Percentiles rank a stretch among this genome's conserved stretches.
These are phyloP conservation scores for Engraulis encrasicolus DNA, from an alignment of 2,113 vertebrate genomes.

Conservation along the genomic window DNA sequence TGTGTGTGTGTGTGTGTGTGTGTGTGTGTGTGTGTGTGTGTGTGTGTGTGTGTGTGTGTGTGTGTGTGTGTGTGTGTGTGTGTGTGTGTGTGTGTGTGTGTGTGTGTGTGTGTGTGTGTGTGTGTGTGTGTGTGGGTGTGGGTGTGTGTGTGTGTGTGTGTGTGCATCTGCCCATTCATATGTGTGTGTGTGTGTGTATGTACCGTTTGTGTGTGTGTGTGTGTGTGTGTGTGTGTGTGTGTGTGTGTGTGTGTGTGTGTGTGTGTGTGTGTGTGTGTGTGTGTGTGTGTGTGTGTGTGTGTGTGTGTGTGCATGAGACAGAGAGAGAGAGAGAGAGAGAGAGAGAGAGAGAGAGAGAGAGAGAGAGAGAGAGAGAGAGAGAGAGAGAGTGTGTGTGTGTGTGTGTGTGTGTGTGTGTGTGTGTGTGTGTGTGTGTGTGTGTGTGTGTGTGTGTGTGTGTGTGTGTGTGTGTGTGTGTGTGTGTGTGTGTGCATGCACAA, in stretches of 20 bases:
- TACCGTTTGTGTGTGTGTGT: no score
- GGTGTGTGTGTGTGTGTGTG: background rate
- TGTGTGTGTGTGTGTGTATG: constrained; percentile 7
- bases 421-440: constrained; percentile 12
- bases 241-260: constrained; percentile 17
- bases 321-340: no score
- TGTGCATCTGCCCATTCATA: background rate
- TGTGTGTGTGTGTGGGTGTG: background rate
- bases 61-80: constrained; percentile 10
- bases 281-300: background rate
- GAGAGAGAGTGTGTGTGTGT: no score
- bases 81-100: background rate
- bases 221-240: constrained; percentile 10
- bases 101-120: constrained; percentile 4
- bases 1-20: constrained; percentile 17
- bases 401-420: constrained; percentile 23
- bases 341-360: no score
- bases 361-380: no score
- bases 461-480: background rate
- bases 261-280: constrained; percentile 13
- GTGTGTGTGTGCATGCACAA: background rate
- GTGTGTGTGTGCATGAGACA: background rate
- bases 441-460: background rate
- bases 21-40: background rate
- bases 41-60: background rate